These are phyloP conservation scores for Chauna torquata DNA, from an alignment of 2,113 vertebrate species.

Conservation along the genomic window DNA sequence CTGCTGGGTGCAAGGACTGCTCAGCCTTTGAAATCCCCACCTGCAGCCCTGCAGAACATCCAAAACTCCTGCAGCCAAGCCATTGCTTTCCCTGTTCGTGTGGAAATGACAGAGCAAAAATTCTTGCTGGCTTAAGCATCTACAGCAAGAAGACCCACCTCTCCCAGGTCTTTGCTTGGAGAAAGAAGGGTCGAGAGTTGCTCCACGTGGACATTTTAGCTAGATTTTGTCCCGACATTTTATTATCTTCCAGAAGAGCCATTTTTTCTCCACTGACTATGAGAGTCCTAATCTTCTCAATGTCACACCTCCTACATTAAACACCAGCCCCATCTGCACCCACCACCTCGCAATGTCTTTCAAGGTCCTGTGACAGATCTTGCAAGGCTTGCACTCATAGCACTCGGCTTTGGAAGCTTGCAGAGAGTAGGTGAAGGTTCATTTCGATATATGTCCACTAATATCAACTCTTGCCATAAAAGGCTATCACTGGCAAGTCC, in stretches of 20 bases:
- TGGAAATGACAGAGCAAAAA: background rate
- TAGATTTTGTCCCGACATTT: background rate
- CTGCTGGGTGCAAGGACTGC: background rate
- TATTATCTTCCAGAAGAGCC: background rate
- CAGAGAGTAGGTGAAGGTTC: slow-evolving; percentile 1
- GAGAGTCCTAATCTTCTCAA: background rate
- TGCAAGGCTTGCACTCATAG: background rate
- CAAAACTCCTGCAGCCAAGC: background rate
- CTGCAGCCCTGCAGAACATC: background rate
- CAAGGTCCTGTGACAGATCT: background rate
- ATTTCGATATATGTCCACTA: background rate
- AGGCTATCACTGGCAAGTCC: slow-evolving; percentile 9
- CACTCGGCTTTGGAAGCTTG: background rate
- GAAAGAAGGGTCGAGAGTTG: background rate
- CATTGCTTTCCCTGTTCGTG: background rate
- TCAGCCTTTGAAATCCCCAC: background rate
- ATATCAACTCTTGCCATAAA: background rate
- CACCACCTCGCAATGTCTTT: background rate
- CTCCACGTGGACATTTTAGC: background rate
- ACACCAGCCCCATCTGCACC: background rate
- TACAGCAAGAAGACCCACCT: background rate
- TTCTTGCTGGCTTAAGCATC: background rate
- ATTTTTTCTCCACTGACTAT: background rate
- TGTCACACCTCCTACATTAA: background rate
- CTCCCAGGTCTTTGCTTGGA: background rate